Evolutionary conservation across 2,888 invertebrate genomes (phyloP), one percentile per base, ranked within the genome.

Genomic region (Laothoe populi): DNA sequence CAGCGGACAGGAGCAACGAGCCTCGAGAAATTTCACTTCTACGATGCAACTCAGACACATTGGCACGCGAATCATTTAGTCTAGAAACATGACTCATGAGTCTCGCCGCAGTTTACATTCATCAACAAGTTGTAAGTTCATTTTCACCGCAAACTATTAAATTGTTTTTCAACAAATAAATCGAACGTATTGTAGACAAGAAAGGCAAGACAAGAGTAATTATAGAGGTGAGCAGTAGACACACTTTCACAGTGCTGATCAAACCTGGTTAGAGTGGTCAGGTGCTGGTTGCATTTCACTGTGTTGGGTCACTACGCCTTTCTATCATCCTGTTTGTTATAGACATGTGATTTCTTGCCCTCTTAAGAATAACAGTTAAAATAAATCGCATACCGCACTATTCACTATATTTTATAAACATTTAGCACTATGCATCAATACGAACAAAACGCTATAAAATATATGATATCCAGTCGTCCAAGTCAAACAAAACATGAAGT

Each of bases 281-380:
- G 74, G 77, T 81, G 78, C 71, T 74, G 77, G 77, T 78, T 78
- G 80, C 82, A 84, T 91, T 88, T 88, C 87, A 83, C 87, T 83
- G 79, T 77, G 77, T 69, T 79, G 82, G 88, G 87, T 90, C 88
- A 86, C 79, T 88, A 88, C 83, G 82, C 87, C 76, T 74, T 66
- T 38, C 16, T 40, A 42, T 19, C 5, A 11, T 40, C n/a, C n/a
- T n/a, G n/a, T n/a, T n/a, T n/a, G n/a, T n/a, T n/a, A n/a, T 10
- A 61, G 13, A 40, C 16, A 24, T 38, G 10, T 13, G 31, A 31
- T 4, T 26, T 5, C 5, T 31, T 31, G 5, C 31, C 7, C 31
- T 8, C 31, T 31, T 8, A 31, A 31, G 8, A 31, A 31, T 2
- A 31, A 4, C 7, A 31, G 2, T 5, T 31, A 1, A 5, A 31